A percentile compares a stretch with the other conserved stretches of the same genome.
Conservation (phyloP, 92 coral and sea anemone species). For the Bergia sp. region DNA sequence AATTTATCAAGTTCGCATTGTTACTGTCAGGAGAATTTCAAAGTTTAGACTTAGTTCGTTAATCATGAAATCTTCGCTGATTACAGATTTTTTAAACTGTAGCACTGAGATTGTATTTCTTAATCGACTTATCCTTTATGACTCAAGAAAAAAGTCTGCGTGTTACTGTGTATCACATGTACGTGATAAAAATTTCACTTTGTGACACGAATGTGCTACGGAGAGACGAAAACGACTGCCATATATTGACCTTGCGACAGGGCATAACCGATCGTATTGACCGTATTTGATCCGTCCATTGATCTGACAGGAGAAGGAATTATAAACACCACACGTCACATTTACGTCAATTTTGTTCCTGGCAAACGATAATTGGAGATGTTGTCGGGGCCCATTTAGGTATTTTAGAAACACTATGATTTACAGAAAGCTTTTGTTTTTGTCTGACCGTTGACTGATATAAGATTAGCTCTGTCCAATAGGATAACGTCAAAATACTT, state of each 20-base stretch:
- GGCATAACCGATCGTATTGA: conserved; percentile 25
- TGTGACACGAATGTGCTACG: conserved; percentile 6
- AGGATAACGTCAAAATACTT: conserved; percentile 16
- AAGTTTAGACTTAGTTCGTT: too few relatives aligned
- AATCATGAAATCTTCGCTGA: too few relatives aligned
- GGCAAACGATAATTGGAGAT: conserved; percentile 5
- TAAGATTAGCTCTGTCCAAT: conserved; percentile 30
- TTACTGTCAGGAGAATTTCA: too few relatives aligned
- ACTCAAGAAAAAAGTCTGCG: too few relatives aligned
- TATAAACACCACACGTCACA: background rate
- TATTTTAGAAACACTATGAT: background rate
- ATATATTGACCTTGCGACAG: background rate
- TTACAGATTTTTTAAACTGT: too few relatives aligned
- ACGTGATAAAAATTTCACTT: conserved; percentile 11
- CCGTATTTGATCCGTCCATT: background rate
- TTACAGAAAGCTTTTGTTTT: background rate
- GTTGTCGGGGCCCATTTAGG: background rate
- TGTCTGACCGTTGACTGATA: conserved; percentile 23
- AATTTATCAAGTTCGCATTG: too few relatives aligned
- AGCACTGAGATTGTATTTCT: background rate
- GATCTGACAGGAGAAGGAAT: background rate
- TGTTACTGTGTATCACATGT: background rate
- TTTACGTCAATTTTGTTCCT: conserved; percentile 16
- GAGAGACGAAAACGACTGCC: background rate
- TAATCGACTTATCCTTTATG: too few relatives aligned